phyloP scores from a whole-genome alignment of 2,888 invertebrate genomes.

The Hirtodrosophila histrioides region DNA sequence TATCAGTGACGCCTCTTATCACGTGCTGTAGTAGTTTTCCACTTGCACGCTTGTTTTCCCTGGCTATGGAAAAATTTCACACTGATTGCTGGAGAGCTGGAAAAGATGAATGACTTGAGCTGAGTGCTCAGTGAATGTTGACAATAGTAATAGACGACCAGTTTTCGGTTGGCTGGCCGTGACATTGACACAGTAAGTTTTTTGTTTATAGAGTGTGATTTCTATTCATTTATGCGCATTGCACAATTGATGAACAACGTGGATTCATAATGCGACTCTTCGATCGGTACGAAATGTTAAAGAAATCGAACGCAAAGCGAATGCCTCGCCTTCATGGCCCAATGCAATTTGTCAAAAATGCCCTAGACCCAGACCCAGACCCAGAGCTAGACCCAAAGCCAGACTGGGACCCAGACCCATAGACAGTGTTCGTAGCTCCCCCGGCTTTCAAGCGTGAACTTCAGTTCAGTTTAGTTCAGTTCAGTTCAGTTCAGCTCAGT shows the following conservation, averaged over 20 bases:
- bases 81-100: too few species aligned
- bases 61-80: slow-evolving; percentile 46
- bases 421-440: slow-evolving; percentile 13
- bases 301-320: slow-evolving; percentile 21
- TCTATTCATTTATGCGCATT: slow-evolving; percentile 67
- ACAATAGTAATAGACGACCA: slow-evolving; percentile 18
- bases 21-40: slow-evolving; percentile 79
- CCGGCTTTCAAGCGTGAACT: slow-evolving; percentile 59
- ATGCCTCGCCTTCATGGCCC: slow-evolving; percentile 45
- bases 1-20: slow-evolving; percentile 63
- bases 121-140: slow-evolving; percentile 8
- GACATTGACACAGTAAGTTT: slow-evolving; percentile 69
- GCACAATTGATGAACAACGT: slow-evolving; percentile 54
- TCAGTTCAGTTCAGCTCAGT: slow-evolving; percentile 40
- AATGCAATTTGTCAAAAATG: slow-evolving; percentile 36
- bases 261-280: slow-evolving; percentile 37
- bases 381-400: slow-evolving; percentile 18
- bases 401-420: slow-evolving; percentile 6
- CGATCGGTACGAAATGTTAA: slow-evolving; percentile 13
- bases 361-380: slow-evolving; percentile 49
- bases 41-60: slow-evolving; percentile 46
- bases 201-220: slow-evolving; percentile 32
- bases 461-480: slow-evolving; percentile 41
- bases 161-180: slow-evolving; percentile 55
- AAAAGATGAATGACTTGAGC: background rate